Conservation (phyloP, 2,113 vertebrate species). For the Hyaena hyaena region DNA sequence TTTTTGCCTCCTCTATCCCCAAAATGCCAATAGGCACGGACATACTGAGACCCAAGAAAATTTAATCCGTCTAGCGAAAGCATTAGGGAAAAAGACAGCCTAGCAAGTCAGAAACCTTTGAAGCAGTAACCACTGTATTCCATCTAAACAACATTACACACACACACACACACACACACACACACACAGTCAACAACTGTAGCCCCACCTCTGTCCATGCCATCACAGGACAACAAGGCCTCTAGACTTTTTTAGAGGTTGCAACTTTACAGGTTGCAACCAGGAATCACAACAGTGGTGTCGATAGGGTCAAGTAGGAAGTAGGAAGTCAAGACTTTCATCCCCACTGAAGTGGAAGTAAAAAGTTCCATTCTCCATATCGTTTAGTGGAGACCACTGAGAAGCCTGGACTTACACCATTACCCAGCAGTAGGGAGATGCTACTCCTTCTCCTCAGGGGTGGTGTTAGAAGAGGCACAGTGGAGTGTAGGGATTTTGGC, state of each 20-base stretch:
- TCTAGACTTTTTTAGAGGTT: neutral
- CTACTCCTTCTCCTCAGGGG: too few relatives aligned
- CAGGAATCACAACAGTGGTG: neutral
- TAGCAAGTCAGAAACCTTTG: neutral
- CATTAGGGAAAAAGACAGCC: neutral
- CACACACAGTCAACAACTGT: neutral
- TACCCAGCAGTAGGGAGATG: neutral
- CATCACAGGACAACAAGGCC: rapidly evolving
- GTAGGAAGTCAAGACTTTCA: neutral
- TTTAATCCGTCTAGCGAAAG: neutral
- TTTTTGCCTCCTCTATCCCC: neutral
- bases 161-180: neutral
- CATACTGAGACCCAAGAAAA: neutral
- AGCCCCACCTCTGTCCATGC: too few relatives aligned
- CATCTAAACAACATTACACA: neutral
- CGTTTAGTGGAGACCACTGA: neutral
- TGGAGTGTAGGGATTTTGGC: neutral
- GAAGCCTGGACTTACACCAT: neutral
- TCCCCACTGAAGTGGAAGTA: too few relatives aligned
- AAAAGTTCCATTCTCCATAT: neutral
- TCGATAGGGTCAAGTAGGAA: neutral
- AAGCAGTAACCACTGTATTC: neutral
- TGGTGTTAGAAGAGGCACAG: neutral
- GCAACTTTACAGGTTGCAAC: neutral
- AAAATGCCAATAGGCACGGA: neutral